Percentiles rank a stretch among this genome's conserved stretches.
Conservation (phyloP, 2,888 invertebrate genomes). For the Ethmia dodecea region DNA sequence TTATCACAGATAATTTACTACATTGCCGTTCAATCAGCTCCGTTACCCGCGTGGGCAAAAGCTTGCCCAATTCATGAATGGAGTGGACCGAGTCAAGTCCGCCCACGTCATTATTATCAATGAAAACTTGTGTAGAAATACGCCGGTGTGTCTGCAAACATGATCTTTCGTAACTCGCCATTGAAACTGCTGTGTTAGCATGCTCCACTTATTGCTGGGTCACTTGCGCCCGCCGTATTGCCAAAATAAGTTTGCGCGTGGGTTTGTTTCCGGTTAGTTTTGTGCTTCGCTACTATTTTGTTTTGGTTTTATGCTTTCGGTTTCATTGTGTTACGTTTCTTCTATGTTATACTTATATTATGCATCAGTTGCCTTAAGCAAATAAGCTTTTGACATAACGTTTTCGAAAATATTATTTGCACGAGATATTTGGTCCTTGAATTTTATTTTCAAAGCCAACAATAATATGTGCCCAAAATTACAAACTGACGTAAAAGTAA, state of each 20-base stretch:
- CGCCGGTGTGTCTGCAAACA: conserved; percentile 54
- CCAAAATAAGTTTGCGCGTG: conserved; percentile 8
- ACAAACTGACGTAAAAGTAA: too few species aligned
- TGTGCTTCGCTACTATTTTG: too few species aligned
- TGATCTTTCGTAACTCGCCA: conserved; percentile 49
- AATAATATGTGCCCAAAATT: too few species aligned
- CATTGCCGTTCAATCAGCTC: conserved; percentile 37
- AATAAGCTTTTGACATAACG: too few species aligned
- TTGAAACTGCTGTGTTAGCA: conserved; percentile 40
- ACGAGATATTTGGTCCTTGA: too few species aligned
- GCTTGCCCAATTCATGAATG: conserved; percentile 73
- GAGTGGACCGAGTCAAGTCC: conserved; percentile 51
- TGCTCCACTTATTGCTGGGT: conserved; percentile 26
- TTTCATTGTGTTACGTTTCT: not conserved
- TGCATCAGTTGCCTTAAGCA: too few species aligned
- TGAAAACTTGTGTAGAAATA: conserved; percentile 60
- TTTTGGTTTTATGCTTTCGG: too few species aligned
- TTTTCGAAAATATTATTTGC: too few species aligned
- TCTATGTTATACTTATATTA: too few species aligned
- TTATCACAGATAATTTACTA: conserved; percentile 60
- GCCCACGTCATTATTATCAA: conserved; percentile 59
- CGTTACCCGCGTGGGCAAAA: conserved; percentile 61
- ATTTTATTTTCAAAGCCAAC: too few species aligned
- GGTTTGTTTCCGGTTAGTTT: conserved; percentile 5
- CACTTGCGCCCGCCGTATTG: not conserved